These are phyloP conservation scores for Galeopterus variegatus DNA, from an alignment of 2,113 vertebrate genomes.

Conservation along the genomic window DNA sequence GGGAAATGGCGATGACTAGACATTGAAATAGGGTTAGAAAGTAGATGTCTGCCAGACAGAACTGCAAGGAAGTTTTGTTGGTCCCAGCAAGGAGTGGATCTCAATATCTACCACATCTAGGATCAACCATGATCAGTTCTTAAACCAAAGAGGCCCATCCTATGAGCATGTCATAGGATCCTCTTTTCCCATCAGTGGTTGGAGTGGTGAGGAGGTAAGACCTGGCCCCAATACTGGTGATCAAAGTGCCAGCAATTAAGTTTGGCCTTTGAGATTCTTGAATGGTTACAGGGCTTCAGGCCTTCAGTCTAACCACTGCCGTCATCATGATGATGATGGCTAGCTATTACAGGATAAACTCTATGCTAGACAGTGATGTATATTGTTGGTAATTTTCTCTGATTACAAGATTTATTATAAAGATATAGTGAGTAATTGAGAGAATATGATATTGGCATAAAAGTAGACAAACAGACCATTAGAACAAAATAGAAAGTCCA, in stretches of 20 bases:
- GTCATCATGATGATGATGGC: background rate
- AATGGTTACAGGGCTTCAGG: background rate
- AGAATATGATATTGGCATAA: background rate
- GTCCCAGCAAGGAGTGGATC: background rate
- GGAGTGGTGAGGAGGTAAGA: background rate
- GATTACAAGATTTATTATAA: constrained; percentile 8
- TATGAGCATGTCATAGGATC: background rate
- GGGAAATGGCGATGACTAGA: background rate
- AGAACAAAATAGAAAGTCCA: background rate
- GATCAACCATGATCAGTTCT: background rate
- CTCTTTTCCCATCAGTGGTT: background rate
- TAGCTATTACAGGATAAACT: background rate
- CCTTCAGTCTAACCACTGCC: background rate
- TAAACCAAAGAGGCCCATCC: background rate
- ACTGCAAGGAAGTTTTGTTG: background rate
- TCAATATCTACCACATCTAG: background rate
- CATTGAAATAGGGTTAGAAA: background rate
- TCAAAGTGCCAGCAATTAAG: background rate
- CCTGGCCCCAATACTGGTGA: background rate
- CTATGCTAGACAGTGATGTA: background rate
- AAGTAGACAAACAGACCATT: background rate
- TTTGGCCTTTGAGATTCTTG: background rate
- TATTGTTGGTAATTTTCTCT: background rate
- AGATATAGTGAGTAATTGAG: background rate
- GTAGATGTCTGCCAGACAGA: background rate